Base-by-base conservation (phyloP, 1,140 invertebrate genomes). In the Trichonephila clavata region DNA sequence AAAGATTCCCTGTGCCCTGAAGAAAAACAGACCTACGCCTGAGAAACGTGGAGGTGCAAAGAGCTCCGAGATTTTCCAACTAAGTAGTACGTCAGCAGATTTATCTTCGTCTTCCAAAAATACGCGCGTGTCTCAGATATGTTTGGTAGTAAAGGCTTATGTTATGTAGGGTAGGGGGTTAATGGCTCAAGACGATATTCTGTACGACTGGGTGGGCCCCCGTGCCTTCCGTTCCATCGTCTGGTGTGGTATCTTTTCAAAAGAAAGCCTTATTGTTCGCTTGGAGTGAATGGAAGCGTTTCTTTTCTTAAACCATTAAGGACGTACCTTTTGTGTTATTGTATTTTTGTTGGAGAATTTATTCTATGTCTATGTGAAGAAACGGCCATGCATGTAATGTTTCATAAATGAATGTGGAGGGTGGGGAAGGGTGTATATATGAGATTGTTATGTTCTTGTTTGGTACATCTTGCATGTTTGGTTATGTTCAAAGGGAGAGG, bases 131-230 rank as follows among this genome's bases (percentile, higher is more conserved):
- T 84, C 57, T 84, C 57, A 2, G 24, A 60, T 84, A 27, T 84
- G 83, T 84, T 84, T 84, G 83, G 83, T 60, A n/a, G 43, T 84
- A 77, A 77, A 77, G 50, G 81, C 39, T 21, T 84, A 50, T 84
- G 83, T 84, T 87, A 87, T 87, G 60, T 87, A 57, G 86, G 86
- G 59, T 87, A 87, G 20, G 86, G 86, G 86, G 86, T 87, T 87
- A 87, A 87, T 87, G 61, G 86, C 86, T 87, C 59, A 87, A 57
- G 57, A 84, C 83, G 83, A 84, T 21, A 83, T 57, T 20, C 80
- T 83, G 80, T 50, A 50, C 65, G n/a, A 68, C 65, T 68, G 65
- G 65, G 65, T 21, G 68, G 43, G 57, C 83, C 39, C 50, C 27
- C 50, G 83, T 84, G n/a, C 83, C 39, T 84, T 24, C 83, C 50